These are phyloP conservation scores for Hedychridium roseum DNA, from an alignment of 2,888 invertebrate species.

Conservation along the genomic window DNA sequence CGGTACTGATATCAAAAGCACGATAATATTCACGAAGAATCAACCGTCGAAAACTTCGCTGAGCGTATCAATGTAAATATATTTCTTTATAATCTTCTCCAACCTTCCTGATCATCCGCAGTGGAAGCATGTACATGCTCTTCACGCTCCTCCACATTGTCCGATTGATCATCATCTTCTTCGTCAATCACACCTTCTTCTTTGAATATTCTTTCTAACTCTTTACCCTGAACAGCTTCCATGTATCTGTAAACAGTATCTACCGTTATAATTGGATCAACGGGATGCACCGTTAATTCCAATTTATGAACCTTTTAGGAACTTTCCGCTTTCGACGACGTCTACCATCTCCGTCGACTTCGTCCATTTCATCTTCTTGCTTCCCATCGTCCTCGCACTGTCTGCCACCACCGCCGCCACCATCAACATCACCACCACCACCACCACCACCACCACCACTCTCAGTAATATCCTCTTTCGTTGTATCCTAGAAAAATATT, in stretches of 20 bases:
- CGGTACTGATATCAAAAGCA: neutral
- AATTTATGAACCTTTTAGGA: conserved; percentile 67
- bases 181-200: conserved; percentile 77
- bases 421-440: no score
- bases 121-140: conserved; percentile 47
- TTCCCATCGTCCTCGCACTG: conserved; percentile 58
- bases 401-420: no score
- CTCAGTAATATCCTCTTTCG: conserved; percentile 22
- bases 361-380: conserved; percentile 57
- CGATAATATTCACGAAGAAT: conserved; percentile 4
- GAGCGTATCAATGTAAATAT: neutral
- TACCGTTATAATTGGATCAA: conserved; percentile 5
- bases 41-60: neutral
- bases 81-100: conserved; percentile 2
- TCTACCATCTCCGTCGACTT: conserved; percentile 67
- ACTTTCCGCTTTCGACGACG: conserved; percentile 71
- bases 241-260: conserved; percentile 25
- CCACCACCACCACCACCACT: no score
- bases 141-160: conserved; percentile 32
- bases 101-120: conserved; percentile 53
- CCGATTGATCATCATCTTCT: conserved; percentile 55
- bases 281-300: neutral
- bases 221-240: conserved; percentile 72
- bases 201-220: conserved; percentile 76
- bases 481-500: conserved; percentile 13